A percentile compares a stretch with the other conserved stretches of the same genome.
Conservation (phyloP, 2,888 invertebrate genomes). For the Heliconius aoede region DNA sequence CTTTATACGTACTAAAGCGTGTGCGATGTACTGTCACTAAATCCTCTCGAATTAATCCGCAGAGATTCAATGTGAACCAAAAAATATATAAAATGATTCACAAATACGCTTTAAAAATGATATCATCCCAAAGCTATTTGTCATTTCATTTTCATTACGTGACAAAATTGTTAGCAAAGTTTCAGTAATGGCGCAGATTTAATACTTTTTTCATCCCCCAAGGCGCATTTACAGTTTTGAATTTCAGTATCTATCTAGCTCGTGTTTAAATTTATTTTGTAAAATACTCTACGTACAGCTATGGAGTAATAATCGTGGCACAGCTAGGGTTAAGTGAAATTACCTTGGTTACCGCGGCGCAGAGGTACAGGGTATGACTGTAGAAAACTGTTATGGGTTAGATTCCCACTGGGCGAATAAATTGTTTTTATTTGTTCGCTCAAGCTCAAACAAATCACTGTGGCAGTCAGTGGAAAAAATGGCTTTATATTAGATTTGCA, state of each 20-base stretch:
- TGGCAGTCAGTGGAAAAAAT: too few species aligned
- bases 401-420: too few species aligned
- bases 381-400: too few species aligned
- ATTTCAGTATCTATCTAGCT: constrained; percentile 5
- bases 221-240: constrained; percentile 5
- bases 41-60: neutral
- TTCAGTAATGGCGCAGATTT: constrained; percentile 9
- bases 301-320: neutral
- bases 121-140: constrained; percentile 2
- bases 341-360: neutral
- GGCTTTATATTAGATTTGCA: too few species aligned
- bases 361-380: too few species aligned
- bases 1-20: neutral
- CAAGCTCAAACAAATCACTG: too few species aligned
- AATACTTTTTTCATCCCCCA: constrained; percentile 12
- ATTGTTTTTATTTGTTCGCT: too few species aligned
- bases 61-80: neutral
- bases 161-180: constrained; percentile 30
- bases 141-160: constrained; percentile 29
- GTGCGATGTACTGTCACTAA: too few species aligned
- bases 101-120: constrained; percentile 2
- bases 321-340: neutral
- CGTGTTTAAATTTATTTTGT: neutral
- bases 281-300: neutral
- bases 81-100: neutral